Percentiles rank a stretch among this genome's conserved stretches.
Evolutionary conservation across 2,888 invertebrate species (phyloP).

Genomic region (Pandemis cinnamomeana): DNA sequence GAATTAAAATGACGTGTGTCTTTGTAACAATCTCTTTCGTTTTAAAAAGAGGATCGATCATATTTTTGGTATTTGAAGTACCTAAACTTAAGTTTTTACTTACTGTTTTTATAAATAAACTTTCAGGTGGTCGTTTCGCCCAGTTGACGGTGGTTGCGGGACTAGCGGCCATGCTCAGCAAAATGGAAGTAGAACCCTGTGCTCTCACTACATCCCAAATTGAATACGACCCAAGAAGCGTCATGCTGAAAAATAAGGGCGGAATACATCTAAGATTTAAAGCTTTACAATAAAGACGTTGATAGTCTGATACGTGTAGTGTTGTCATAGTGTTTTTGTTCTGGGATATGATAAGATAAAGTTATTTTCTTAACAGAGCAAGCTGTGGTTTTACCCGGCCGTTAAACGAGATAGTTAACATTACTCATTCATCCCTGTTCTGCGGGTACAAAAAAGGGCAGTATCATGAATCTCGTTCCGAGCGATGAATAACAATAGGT

Average conservation of each 20-base stretch:
- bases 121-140: constrained; percentile 78
- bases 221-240: constrained; percentile 75
- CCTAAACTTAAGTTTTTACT: neutral
- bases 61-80: neutral
- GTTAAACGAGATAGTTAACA: constrained; percentile 24
- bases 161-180: constrained; percentile 64
- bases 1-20: no score
- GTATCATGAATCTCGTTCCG: constrained; percentile 29
- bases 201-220: constrained; percentile 68
- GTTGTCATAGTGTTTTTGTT: neutral
- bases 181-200: constrained; percentile 70
- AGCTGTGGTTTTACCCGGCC: constrained; percentile 20
- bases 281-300: constrained; percentile 42
- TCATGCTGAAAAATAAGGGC: constrained; percentile 79
- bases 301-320: constrained; percentile 12
- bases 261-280: constrained; percentile 75
- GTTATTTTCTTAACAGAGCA: neutral
- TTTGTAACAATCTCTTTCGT: no score
- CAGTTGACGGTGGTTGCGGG: constrained; percentile 71
- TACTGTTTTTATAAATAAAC: constrained; percentile 29
- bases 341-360: neutral
- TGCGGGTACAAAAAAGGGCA: constrained; percentile 13
- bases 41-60: no score
- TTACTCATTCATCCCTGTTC: constrained; percentile 17
- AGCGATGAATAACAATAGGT: constrained; percentile 2